Evolutionary conservation across 2,113 vertebrate genomes (phyloP), one percentile per base, ranked within the genome.

Genomic region (Haemorhous mexicanus): DNA sequence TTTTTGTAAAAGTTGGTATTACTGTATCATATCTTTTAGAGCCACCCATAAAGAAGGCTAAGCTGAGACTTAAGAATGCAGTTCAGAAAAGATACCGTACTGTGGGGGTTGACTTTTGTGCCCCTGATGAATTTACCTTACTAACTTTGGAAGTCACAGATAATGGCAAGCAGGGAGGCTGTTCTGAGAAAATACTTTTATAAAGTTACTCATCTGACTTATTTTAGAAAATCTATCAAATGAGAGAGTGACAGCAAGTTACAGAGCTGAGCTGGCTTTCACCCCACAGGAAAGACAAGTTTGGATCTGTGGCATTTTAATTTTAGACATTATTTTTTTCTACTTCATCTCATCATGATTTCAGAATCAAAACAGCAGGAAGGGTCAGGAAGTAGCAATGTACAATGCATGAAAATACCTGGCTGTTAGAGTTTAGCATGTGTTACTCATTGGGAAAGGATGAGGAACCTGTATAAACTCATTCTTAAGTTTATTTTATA

Each of bases 1-100:
- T 91, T 93, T 86, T 89, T 82, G 7, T 43, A 77, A 86, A 95
- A 90, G 35, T 72, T 70, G n/a, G 24, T 82, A 83, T 63, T 91
- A 43, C 52, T 90, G 62, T 80, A 37, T 79, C 76, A 74, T 69
- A 47, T 53, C 12, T 81, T 85, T 89, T 80, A 80, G 39, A 95
- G 77, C 28, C 41, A 69, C 9, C 21, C 8, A 46, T 94, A 84
- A 73, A 87, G 52, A 92, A 75, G 27, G n/a, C 10, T n/a, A 84
- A 81, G 23, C 24, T 37, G 30, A 59, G 20, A 73, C 18, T 55
- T 67, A 43, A 73, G 53, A 92, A 68, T 59, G 49, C 3, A 23
- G 8, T 55, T 80, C 39, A 67, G 62, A 83, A 78, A 91, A 73
- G 24, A 35, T 26, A 55, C 16, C 5, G 9, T 53, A 46, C 16